Conservation (phyloP, 1,140 invertebrate species). For the Drosophila nasuta region DNA sequence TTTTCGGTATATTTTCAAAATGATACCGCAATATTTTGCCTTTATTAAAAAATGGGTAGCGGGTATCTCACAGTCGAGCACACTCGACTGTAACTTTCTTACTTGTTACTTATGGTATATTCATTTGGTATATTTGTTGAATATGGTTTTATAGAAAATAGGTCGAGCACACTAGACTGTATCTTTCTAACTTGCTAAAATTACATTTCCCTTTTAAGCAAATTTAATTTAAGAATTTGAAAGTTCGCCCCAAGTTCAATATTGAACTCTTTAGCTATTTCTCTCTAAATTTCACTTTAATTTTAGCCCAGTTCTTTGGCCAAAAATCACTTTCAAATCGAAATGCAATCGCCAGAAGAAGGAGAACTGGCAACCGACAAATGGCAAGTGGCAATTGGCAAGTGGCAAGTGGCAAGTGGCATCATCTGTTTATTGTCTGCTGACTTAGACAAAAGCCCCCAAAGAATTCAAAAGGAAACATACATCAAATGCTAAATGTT, state of each 20-base stretch:
- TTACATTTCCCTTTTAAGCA: neutral
- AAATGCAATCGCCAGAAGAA: constrained; percentile 9
- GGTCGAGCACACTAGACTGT: no score
- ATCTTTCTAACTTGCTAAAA: no score
- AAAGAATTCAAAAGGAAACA: constrained; percentile 33
- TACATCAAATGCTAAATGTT: constrained; percentile 50
- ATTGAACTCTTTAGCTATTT: neutral
- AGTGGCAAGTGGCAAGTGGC: constrained; percentile 1
- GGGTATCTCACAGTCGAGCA: no score
- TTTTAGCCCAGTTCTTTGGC: neutral
- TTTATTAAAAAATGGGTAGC: no score
- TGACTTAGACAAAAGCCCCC: constrained; percentile 6
- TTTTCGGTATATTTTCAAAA: no score
- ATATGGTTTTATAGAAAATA: no score
- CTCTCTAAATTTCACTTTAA: neutral
- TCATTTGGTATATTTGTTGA: no score
- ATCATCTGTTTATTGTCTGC: constrained; percentile 23
- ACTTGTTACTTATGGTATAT: no score
- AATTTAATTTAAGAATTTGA: constrained; percentile 1
- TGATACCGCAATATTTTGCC: no score
- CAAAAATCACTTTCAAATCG: constrained; percentile 45
- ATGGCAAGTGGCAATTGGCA: constrained; percentile 7
- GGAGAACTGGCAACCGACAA: neutral
- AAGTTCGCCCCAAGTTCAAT: neutral
- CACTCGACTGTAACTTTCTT: no score